Conservation (phyloP, 2,888 invertebrate species). For the Autographa pulchrina region DNA sequence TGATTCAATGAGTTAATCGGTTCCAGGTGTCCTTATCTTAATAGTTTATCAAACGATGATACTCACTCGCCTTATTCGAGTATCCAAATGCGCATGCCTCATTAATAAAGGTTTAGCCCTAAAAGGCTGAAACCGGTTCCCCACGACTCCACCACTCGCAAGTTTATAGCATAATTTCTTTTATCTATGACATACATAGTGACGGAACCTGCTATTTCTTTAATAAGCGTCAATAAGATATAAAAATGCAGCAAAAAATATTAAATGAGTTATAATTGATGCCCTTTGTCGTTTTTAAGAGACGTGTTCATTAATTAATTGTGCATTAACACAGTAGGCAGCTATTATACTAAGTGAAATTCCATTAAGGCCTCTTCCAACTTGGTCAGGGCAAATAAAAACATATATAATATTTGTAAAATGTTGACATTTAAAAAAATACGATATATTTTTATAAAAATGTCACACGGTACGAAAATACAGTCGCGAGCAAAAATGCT, state of each 20-base stretch:
- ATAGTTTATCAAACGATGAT: conserved; percentile 16
- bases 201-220: conserved; percentile 35
- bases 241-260: conserved; percentile 52
- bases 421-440: conserved; percentile 58
- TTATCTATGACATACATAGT: conserved; percentile 19
- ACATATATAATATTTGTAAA: conserved; percentile 36
- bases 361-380: conserved; percentile 30
- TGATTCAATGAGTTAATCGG: too few relatives aligned
- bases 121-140: conserved; percentile 13
- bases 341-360: conserved; percentile 53
- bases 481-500: conserved; percentile 21
- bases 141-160: conserved; percentile 41
- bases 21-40: neutral
- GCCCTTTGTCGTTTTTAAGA: conserved; percentile 42
- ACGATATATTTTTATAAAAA: conserved; percentile 52
- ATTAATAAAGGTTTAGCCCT: conserved; percentile 5
- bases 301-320: conserved; percentile 56
- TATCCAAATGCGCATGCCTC: neutral
- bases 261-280: conserved; percentile 55
- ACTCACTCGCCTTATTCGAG: conserved; percentile 13
- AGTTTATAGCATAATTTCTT: conserved; percentile 26
- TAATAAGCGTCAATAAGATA: conserved; percentile 41
- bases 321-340: conserved; percentile 45
- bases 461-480: conserved; percentile 42
- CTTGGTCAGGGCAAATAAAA: conserved; percentile 34